These are phyloP conservation scores for Scaptomyza caliginosa DNA, from an alignment of 2,888 invertebrate species.

Conservation along the genomic window DNA sequence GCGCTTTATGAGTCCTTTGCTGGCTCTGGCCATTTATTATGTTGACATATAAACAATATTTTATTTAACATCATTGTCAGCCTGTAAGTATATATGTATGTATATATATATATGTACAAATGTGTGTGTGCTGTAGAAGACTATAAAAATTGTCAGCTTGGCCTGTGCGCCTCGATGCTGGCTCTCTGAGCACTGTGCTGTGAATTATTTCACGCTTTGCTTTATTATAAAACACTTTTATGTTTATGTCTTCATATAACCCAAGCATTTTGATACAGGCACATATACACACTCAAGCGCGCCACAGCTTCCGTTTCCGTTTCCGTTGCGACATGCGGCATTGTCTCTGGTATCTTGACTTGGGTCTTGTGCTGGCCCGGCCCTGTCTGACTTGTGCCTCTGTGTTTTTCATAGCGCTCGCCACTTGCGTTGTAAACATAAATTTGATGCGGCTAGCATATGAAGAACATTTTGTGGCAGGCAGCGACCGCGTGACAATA, in stretches of 20 bases:
- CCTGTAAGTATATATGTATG: conserved; percentile 3
- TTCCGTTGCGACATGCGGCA: conserved; percentile 67
- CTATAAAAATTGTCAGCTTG: conserved; percentile 80
- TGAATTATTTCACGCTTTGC: conserved; percentile 79
- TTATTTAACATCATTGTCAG: conserved; percentile 78
- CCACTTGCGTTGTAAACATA: conserved; percentile 75
- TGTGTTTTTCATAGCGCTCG: conserved; percentile 64
- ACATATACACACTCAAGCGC: conserved; percentile 8
- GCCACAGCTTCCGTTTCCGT: conserved; percentile 56
- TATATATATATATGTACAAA: background rate
- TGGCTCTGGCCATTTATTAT: conserved; percentile 72
- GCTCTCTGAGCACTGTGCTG: conserved; percentile 47
- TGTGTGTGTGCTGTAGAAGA: conserved; percentile 31
- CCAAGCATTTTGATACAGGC: conserved; percentile 65
- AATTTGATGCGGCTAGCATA: conserved; percentile 65
- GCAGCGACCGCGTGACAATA: conserved; percentile 67
- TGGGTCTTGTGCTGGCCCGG: conserved; percentile 10
- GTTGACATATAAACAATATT: conserved; percentile 77
- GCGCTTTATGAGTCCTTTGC: conserved; percentile 64
- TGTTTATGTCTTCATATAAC: conserved; percentile 78
- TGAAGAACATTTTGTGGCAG: conserved; percentile 52
- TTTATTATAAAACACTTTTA: conserved; percentile 81
- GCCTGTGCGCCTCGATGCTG: conserved; percentile 43
- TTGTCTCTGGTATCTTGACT: conserved; percentile 50
- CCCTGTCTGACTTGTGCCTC: conserved; percentile 8